phyloP scores from a whole-genome alignment of 2,113 vertebrate species.

The Brienomyrus brachyistius region DNA sequence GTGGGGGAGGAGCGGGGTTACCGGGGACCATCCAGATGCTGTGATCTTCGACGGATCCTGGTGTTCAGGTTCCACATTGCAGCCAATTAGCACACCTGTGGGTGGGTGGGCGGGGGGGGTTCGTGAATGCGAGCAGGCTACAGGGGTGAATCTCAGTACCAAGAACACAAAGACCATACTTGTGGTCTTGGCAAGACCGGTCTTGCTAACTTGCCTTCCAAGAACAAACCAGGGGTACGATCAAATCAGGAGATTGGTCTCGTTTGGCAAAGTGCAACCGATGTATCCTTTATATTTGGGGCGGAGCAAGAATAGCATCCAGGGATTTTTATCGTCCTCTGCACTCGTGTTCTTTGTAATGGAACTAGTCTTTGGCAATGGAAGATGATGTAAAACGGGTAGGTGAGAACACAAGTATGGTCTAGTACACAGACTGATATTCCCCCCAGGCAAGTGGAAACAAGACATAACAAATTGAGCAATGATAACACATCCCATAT shows the following conservation, averaged over 20 bases:
- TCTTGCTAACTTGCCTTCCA: neutral
- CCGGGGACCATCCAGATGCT: slow-evolving; percentile 15
- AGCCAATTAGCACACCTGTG: slow-evolving; percentile 22
- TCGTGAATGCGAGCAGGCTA: neutral
- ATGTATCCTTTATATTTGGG: neutral
- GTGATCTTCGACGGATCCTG: slow-evolving; percentile 31
- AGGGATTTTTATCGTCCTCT: neutral
- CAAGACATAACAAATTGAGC: neutral
- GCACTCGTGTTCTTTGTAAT: neutral
- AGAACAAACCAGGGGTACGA: neutral
- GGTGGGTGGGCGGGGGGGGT: neutral
- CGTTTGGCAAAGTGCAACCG: neutral
- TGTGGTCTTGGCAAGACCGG: neutral
- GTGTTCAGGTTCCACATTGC: slow-evolving; percentile 40
- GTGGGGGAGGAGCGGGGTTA: slow-evolving; percentile 16
- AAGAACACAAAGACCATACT: neutral
- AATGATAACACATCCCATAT: neutral
- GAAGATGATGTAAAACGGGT: neutral
- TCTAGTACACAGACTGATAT: neutral
- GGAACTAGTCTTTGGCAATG: neutral
- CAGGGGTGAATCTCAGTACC: neutral
- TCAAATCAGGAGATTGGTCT: neutral
- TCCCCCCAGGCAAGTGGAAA: neutral
- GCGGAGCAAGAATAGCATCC: neutral
- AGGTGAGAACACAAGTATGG: neutral